These are phyloP conservation scores for Anolis sagrei DNA, from an alignment of 2,113 vertebrate species.

Conservation along the genomic window DNA sequence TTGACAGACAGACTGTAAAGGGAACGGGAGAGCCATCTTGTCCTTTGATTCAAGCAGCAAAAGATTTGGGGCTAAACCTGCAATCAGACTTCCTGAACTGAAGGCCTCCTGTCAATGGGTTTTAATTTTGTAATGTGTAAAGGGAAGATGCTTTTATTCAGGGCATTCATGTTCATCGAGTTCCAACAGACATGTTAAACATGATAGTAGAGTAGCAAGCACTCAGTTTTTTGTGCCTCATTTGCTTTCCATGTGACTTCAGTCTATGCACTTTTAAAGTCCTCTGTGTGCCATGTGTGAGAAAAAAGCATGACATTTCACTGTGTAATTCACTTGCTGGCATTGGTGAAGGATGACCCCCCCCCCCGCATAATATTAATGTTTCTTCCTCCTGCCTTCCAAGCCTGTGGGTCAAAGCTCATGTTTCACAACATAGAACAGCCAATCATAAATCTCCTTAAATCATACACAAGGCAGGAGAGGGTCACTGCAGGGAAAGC, in stretches of 20 bases:
- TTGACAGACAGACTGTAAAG: too few species aligned
- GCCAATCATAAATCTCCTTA: conserved; percentile 95
- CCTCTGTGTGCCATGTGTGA: conserved; percentile 53
- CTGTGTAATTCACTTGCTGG: conserved; percentile 64
- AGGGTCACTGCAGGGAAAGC: conserved; percentile 90
- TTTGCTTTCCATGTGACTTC: conserved; percentile 35
- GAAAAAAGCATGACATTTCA: conserved; percentile 63
- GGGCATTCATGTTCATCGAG: neutral
- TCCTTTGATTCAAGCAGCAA: neutral
- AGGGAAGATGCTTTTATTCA: neutral
- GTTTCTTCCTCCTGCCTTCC: conserved; percentile 83
- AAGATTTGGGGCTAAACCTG: neutral
- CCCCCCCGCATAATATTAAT: conserved; percentile 90
- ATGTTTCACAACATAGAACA: conserved; percentile 89
- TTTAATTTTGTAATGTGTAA: neutral
- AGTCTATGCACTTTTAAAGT: conserved; percentile 55
- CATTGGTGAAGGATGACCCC: conserved; percentile 61
- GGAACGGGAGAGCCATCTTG: neutral
- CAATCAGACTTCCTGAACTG: too few species aligned
- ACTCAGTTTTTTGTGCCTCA: conserved; percentile 3
- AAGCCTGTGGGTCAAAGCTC: conserved; percentile 90
- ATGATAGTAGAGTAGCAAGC: neutral
- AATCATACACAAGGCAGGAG: conserved; percentile 90
- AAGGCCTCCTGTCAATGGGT: neutral
- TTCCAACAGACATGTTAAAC: neutral